Evolutionary conservation across 2,113 vertebrate genomes (phyloP).

Genomic region (Carollia perspicillata): DNA sequence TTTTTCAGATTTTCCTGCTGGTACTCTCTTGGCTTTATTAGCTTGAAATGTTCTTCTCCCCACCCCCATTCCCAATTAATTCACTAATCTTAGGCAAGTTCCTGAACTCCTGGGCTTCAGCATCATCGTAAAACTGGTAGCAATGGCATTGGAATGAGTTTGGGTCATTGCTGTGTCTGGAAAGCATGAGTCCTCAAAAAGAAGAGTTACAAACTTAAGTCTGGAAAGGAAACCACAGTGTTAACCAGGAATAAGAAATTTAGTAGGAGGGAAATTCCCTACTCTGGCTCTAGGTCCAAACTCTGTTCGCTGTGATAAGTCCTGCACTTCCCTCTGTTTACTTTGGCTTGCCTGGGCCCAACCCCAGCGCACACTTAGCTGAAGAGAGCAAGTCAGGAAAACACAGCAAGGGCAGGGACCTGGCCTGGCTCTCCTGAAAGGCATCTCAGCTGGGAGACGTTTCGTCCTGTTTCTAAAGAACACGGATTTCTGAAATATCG

Average conservation of each 20-base stretch:
- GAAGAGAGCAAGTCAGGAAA: not conserved
- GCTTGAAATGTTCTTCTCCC: not conserved
- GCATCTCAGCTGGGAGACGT: not conserved
- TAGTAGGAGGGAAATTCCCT: constrained; percentile 49
- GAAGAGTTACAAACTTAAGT: not conserved
- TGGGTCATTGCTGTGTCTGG: not conserved
- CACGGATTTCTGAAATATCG: not conserved
- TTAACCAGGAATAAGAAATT: constrained; percentile 64
- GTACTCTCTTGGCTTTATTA: not conserved
- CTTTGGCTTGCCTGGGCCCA: constrained; percentile 36
- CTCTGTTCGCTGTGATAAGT: not conserved
- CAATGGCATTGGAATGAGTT: not conserved
- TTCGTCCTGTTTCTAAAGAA: not conserved
- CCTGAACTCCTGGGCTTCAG: not conserved
- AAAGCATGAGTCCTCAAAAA: not conserved
- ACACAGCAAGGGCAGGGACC: not conserved
- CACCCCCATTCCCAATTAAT: not conserved
- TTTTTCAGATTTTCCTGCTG: not conserved
- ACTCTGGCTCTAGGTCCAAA: not conserved
- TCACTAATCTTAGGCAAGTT: not conserved
- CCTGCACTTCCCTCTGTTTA: constrained; percentile 21
- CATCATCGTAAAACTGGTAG: not conserved
- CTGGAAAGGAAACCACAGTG: constrained; percentile 14
- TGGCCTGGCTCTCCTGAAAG: not conserved
- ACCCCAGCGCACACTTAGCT: not conserved